Evolutionary conservation across 92 coral and sea anemone genomes (phyloP), one percentile per base, ranked within the genome.

Genomic region (Porites cylindrica): DNA sequence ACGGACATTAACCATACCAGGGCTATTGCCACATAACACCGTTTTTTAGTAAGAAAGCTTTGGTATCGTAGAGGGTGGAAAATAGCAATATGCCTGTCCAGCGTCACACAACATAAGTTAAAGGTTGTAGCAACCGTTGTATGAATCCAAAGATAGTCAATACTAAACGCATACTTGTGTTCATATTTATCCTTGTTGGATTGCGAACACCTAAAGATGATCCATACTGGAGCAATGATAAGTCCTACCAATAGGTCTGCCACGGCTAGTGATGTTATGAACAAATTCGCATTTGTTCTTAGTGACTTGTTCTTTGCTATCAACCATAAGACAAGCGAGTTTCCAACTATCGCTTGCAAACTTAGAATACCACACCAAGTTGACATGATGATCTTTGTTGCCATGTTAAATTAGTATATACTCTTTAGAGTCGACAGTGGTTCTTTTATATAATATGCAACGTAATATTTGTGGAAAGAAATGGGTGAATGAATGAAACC

Each of bases 181-280:
- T 7, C 70, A 66, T 66, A 14, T 4, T n/a, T 9, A 23, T 66
- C 32, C 32, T 29, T n/a, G 10, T 10, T 14, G 5, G 70, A 8
- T 18, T 66, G n/a, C 70, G n/a, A 66, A 14, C 70, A 66, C 29
- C 70, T 9, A 9, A 66, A 9, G 8, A 54, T 54, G 10, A 54
- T 54, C 60, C 60, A 54, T 13, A 54, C 60, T 9, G 70, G 70
- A 66, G 21, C 70, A 13, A 66, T 66, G n/a, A 66, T 20, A 66
- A 66, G 70, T 66, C 70, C 70, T n/a, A 66, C 70, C 9, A 66
- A n/a, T 18, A 66, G n/a, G 29, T 66, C 70, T 20, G 70, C 70
- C 9, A 23, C 29, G 10, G 70, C 70, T 14, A 66, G 70, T 13
- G 70, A 66, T 8, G 70, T 23, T 23, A 66, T n/a, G n/a, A 12